Evolutionary conservation across 2,797 vertebrate genomes (phyloP), one percentile per base, ranked within the genome.

Genomic region (Lutjanus campechanus): DNA sequence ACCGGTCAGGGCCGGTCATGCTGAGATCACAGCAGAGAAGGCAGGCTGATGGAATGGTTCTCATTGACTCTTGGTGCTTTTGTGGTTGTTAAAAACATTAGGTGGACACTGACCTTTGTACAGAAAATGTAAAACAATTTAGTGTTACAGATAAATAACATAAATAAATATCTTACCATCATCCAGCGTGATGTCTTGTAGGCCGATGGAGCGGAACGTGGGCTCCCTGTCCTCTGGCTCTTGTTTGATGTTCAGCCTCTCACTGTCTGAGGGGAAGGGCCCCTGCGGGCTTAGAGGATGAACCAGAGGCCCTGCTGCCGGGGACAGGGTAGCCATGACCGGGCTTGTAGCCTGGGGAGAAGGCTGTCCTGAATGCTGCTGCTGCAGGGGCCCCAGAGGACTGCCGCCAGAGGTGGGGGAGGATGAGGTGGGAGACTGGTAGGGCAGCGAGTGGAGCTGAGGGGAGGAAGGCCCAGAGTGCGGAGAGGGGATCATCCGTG

Each of bases 131-230:
- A 56, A 72, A 56, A 68, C 5, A 3, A 54, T 19, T 41, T 49
- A n/a, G 13, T 22, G 8, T 46, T 55, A 63, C 9, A 49, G 49
- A 72, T n/a, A 56, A 69, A 78, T 19, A 68, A 53, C 47, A 56
- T 36, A 0, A n/a, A 62, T 16, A 49, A 54, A 80, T 50, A 44
- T 93, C 97, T 97, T 95, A 99, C 98, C 98, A 88, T 99, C 98
- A 84, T 99, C 98, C 93, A 99, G 96, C 0, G 98, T 99, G 93
- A 99, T 99, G 95, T 99, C 98, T 90, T 99, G 98, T 55, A 99
- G 95, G 90, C 98, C 98, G 36, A 99, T 98, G 47, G 97, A 95
- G 83, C 97, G 96, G 94, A 99, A 99, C 87, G 96, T 97, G 86
- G 97, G 93, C 87, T 99, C 98, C 76, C 88, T 93, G 61, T 99